Base-by-base conservation (phyloP, 2,888 invertebrate species). In the Drosophila robusta region DNA sequence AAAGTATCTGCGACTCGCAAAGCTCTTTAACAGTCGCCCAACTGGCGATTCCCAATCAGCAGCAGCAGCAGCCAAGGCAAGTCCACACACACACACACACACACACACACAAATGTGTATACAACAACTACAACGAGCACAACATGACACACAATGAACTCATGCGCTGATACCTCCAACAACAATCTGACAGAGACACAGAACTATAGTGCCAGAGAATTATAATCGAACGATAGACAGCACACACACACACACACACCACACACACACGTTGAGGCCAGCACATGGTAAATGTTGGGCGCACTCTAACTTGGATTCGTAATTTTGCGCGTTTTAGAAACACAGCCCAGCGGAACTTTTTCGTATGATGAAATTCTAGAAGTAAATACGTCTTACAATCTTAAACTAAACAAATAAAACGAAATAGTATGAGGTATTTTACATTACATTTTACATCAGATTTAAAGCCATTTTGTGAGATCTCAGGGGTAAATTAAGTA, bases 1-100 rank as follows among this genome's bases (percentile, higher is more conserved):
- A 64, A 76, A 74, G 76, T 78, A 76, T 78, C 75, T 78, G 69
- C 64, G 6, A 54, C 45, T 34, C 36, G 34, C 26, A 56, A 60
- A 60, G 60, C 56, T 60, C 60, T 60, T 60, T 34, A 67, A 55
- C 47, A 78, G 88, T 79, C 89, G 89, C 88, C 89, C 82, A 82
- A 82, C 82, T 89, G 89, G 89, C 89, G 89, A 89, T 89, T 89
- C 87, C 87, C 89, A 81, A 86, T 85, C 89, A 88, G 75, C 75
- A 67, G 61, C 71, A 62, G 56, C 70, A 74, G 61, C 75, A 46
- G 55, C 49, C 66, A 66, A 65, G 71, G 62, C 75, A 36, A 77
- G 61, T 46, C 44, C 34, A 22, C 6, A 39, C 39, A 39, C 39
- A 9, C 14, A 3, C 38, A 16, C 45, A 29, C 41, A 41, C 29